phyloP scores from a whole-genome alignment of 1,140 invertebrate genomes.

The Eubasilissa regina region DNA sequence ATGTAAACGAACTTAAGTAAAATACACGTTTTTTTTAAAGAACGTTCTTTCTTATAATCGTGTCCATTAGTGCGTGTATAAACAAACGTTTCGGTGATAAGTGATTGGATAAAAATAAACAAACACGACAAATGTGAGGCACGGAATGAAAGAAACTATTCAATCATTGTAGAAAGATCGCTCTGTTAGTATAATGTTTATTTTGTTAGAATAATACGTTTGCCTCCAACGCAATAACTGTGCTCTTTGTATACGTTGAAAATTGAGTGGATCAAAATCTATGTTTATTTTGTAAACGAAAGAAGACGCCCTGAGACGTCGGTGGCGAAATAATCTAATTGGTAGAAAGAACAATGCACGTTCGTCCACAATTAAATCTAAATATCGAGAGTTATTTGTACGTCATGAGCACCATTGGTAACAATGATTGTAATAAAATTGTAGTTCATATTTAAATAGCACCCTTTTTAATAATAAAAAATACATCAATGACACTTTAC shows the following conservation, averaged over 20 bases:
- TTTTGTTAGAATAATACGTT: constrained; percentile 19
- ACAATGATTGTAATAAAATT: too few species aligned
- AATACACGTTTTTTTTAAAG: constrained; percentile 27
- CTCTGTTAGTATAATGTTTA: constrained; percentile 9
- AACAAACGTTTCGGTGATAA: constrained; percentile 35
- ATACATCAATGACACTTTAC: too few species aligned
- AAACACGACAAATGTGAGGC: constrained; percentile 40
- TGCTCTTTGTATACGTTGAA: not conserved
- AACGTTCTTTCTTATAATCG: constrained; percentile 41
- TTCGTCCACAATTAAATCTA: too few species aligned
- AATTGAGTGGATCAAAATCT: not conserved
- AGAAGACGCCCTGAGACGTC: too few species aligned
- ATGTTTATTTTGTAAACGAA: too few species aligned
- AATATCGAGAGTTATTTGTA: too few species aligned
- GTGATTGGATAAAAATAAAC: constrained; percentile 41
- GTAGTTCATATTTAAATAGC: too few species aligned
- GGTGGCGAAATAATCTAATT: too few species aligned
- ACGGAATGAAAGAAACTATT: constrained; percentile 28
- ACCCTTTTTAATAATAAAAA: too few species aligned
- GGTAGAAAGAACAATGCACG: too few species aligned
- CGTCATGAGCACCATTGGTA: too few species aligned
- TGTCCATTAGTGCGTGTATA: constrained; percentile 34
- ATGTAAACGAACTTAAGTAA: constrained; percentile 36
- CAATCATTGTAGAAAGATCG: not conserved
- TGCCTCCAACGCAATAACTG: constrained; percentile 10